Base-by-base conservation (phyloP, 1,140 invertebrate genomes). In the Solen grandis region DNA sequence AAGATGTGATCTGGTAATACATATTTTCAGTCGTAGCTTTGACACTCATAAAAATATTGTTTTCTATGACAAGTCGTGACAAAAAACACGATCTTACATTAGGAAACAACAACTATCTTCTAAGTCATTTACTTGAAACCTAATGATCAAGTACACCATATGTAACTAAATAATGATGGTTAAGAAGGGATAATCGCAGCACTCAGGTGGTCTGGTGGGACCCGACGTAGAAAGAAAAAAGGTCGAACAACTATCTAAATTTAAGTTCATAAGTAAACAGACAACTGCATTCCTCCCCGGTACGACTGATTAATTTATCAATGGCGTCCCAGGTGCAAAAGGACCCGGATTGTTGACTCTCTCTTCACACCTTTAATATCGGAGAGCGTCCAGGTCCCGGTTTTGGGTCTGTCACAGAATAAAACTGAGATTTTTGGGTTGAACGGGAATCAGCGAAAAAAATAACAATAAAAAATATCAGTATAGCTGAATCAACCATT, bases 251-350 rank as follows among this genome's bases (percentile, higher is more conserved):
- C 41, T 46, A 46, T 46, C 41, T 46, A 10, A 8, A 46, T 46
- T 73, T 73, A 73, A 73, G 54, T 73, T 36, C 36, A 27, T 73
- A 60, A 50, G 62, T 76, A 76, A 76, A 76, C 73, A 76, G 59
- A 55, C n/a, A 36, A 36, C 27, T 66, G 50, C 60, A 76, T 76
- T 76, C 73, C 73, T 14, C 19, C 27, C 60, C 60, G 41, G 62
- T 63, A 54, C 29, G 59, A 35, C 46, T 65, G 73, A 76, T 76
- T 76, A 76, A 76, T 65, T 76, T 76, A 76, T 76, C 73, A 76
- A 52, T n/a, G n/a, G 38, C 36, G 29, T 50, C 31, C 55, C 73
- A 76, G 73, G 73, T 76, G 73, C 62, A 36, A 41, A 25, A 22
- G 59, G 73, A 66, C 31, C 38, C 29, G 35, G 25, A 63, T 31